Evolutionary conservation across 1,140 invertebrate species (phyloP).

Genomic region (Vollenhovia emeryi): DNA sequence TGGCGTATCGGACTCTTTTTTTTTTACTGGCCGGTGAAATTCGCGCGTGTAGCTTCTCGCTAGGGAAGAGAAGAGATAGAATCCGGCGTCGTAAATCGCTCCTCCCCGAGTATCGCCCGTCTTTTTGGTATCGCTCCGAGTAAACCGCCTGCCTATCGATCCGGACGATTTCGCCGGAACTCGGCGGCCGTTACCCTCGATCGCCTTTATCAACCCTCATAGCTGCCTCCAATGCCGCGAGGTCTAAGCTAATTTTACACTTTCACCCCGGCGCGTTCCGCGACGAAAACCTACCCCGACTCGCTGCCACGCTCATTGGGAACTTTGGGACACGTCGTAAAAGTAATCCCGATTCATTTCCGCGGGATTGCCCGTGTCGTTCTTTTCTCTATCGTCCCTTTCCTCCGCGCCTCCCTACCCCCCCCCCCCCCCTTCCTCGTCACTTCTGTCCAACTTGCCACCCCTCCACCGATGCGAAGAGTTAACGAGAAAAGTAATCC

Average conservation of each 20-base stretch:
- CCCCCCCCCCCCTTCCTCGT: neutral
- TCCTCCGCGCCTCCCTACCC: too few relatives aligned
- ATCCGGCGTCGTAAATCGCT: conserved; percentile 18
- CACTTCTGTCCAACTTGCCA: neutral
- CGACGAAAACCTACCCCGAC: neutral
- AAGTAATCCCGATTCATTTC: conserved; percentile 75
- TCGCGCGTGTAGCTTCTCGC: neutral
- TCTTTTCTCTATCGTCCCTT: conserved; percentile 26
- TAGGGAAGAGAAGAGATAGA: neutral
- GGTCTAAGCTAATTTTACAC: conserved; percentile 72
- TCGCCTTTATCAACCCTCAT: conserved; percentile 34
- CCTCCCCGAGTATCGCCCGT: neutral
- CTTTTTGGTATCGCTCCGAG: conserved; percentile 7
- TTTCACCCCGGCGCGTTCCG: neutral
- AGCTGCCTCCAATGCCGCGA: conserved; percentile 66
- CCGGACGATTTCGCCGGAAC: conserved; percentile 33
- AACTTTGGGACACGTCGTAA: conserved; percentile 73
- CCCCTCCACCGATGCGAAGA: conserved; percentile 20
- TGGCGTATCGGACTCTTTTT: neutral
- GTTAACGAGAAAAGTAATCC: conserved; percentile 71
- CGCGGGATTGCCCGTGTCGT: conserved; percentile 62
- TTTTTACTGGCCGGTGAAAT: neutral
- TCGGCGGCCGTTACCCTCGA: conserved; percentile 36
- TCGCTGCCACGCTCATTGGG: conserved; percentile 39
- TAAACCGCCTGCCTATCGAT: conserved; percentile 33